Percentiles rank a stretch among this genome's conserved stretches.
Evolutionary conservation across 2,888 invertebrate species (phyloP).

Genomic region (Cyclophora albipunctata): DNA sequence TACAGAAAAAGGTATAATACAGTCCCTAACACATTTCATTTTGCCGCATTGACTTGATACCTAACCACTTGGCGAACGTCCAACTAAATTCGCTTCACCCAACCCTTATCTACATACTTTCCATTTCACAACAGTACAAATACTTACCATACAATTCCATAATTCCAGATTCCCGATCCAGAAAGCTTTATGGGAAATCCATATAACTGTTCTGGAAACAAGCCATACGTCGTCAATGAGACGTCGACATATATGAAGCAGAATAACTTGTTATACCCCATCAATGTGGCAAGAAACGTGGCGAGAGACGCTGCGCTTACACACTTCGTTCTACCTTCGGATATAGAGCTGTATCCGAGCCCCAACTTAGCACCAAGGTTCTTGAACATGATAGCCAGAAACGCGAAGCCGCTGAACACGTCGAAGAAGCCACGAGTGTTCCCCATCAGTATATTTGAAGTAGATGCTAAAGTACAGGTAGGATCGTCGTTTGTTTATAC

Average conservation of each 20-base stretch:
- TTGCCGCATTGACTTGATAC: no score
- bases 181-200: slow-evolving; percentile 76
- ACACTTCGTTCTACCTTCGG: slow-evolving; percentile 88
- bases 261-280: slow-evolving; percentile 89
- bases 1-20: no score
- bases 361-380: slow-evolving; percentile 86
- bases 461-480: slow-evolving; percentile 73
- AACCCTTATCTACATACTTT: no score
- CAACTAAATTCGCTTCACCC: no score
- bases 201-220: slow-evolving; percentile 81
- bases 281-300: slow-evolving; percentile 93
- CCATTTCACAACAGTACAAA: no score
- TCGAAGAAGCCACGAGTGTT: slow-evolving; percentile 81
- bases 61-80: no score
- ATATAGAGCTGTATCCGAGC: slow-evolving; percentile 93
- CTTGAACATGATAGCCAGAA: slow-evolving; percentile 87
- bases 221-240: slow-evolving; percentile 80
- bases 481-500: slow-evolving; percentile 16
- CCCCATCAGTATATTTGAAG: slow-evolving; percentile 92
- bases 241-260: slow-evolving; percentile 84
- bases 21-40: no score
- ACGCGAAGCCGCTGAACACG: slow-evolving; percentile 77
- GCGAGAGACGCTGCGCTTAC: slow-evolving; percentile 89
- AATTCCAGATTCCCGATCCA: slow-evolving; percentile 79
- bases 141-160: no score